Percentiles rank a stretch among this genome's conserved stretches.
These are phyloP conservation scores for Pomatorhinus ruficollis DNA, from an alignment of 2,113 vertebrate genomes.

Conservation along the genomic window DNA sequence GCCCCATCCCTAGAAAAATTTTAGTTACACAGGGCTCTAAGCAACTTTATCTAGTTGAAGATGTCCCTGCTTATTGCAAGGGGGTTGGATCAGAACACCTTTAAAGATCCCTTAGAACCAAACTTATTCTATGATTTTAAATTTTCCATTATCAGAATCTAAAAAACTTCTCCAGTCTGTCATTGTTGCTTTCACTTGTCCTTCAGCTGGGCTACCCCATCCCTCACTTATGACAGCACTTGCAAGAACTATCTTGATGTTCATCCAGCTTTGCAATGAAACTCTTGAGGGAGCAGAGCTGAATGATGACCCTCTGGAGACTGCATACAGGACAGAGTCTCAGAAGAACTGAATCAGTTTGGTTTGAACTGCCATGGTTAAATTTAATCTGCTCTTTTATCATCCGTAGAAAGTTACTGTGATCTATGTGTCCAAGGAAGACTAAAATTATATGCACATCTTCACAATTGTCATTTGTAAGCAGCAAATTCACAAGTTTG, in stretches of 20 bases:
- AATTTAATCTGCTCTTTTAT: neutral
- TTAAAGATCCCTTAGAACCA: neutral
- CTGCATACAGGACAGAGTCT: neutral
- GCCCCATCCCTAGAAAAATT: neutral
- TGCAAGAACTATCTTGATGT: neutral
- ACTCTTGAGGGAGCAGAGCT: neutral
- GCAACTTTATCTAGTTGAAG: neutral
- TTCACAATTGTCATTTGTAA: neutral
- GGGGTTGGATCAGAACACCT: neutral
- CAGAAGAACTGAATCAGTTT: neutral
- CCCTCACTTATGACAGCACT: neutral
- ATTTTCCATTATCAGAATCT: neutral
- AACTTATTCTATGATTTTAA: neutral
- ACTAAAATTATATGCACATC: neutral
- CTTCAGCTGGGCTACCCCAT: neutral
- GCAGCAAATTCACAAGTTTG: neutral
- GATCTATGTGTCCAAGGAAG: neutral
- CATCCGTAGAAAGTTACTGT: neutral
- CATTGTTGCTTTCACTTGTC: neutral
- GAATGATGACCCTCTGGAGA: neutral
- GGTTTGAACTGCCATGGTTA: neutral
- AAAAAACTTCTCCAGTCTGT: neutral
- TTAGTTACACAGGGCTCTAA: neutral
- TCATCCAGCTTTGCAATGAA: neutral
- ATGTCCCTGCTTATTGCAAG: neutral